Percentiles rank a stretch among this genome's conserved stretches.
Evolutionary conservation across 53 echinoderm and acorn worm species (phyloP).

Genomic region (Temnopleurus reevesii): DNA sequence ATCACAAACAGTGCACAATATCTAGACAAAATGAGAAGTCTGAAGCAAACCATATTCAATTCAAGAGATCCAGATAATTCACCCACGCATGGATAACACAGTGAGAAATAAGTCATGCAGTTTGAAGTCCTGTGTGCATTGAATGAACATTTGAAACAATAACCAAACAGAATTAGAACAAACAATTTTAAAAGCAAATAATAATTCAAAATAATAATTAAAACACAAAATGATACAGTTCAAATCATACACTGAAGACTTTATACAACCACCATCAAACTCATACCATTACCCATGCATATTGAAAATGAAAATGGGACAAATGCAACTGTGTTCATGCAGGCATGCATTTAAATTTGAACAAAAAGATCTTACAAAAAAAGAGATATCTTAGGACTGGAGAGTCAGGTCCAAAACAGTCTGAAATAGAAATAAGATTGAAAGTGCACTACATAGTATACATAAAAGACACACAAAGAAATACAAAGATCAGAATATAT

Average conservation of each 20-base stretch:
- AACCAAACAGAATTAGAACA: neutral
- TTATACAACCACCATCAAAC: neutral
- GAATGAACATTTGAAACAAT: neutral
- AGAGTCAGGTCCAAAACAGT: conserved; percentile 37
- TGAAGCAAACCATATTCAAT: too few relatives aligned
- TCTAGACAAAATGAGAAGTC: too few relatives aligned
- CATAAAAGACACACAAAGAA: neutral
- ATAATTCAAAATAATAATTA: neutral
- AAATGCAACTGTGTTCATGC: neutral
- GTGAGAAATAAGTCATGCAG: too few relatives aligned
- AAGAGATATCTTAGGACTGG: conserved; percentile 41
- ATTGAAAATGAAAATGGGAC: neutral
- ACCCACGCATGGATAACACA: too few relatives aligned
- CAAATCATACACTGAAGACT: too few relatives aligned
- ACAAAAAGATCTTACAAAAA: neutral
- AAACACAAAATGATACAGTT: neutral
- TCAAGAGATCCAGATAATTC: too few relatives aligned
- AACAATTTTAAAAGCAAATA: neutral
- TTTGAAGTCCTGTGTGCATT: neutral
- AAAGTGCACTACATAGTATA: neutral
- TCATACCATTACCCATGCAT: neutral
- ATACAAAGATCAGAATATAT: neutral
- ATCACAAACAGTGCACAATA: too few relatives aligned
- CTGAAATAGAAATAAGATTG: conserved; percentile 6
- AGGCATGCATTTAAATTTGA: neutral